These are phyloP conservation scores for Watsonalla cultraria DNA, from an alignment of 2,888 invertebrate species.

Conservation along the genomic window DNA sequence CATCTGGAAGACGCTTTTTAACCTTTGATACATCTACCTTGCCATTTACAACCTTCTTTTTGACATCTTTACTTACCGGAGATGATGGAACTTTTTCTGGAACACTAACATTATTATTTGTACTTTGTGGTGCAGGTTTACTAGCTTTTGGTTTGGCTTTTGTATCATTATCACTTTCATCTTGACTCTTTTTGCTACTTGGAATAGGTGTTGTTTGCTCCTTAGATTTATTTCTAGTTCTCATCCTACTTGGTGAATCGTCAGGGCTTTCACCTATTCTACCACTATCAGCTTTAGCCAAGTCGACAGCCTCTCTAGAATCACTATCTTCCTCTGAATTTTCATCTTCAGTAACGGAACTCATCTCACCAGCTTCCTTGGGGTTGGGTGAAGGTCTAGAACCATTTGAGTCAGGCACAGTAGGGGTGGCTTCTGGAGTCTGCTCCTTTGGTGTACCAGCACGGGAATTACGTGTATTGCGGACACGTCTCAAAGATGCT, in stretches of 20 bases:
- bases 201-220: conserved; percentile 81
- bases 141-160: conserved; percentile 56
- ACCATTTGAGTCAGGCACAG: conserved; percentile 72
- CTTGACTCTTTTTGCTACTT: conserved; percentile 66
- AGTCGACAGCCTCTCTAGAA: conserved; percentile 88
- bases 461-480: conserved; percentile 92
- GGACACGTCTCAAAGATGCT: conserved; percentile 91
- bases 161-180: conserved; percentile 71
- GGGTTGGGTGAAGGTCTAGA: conserved; percentile 82
- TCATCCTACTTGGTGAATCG: conserved; percentile 92
- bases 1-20: conserved; percentile 78
- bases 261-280: conserved; percentile 87
- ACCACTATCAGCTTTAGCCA: conserved; percentile 89
- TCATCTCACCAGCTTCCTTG: conserved; percentile 84
- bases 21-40: conserved; percentile 76
- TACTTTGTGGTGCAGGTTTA: conserved; percentile 58
- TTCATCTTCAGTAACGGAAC: conserved; percentile 92
- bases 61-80: conserved; percentile 60
- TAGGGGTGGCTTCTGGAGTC: conserved; percentile 79
- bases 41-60: conserved; percentile 70
- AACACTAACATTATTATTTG: conserved; percentile 65
- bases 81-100: conserved; percentile 60
- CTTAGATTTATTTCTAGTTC: conserved; percentile 91
- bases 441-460: conserved; percentile 88
- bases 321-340: conserved; percentile 97